Conservation (phyloP, 2,113 vertebrate genomes). For the Nycticryphes semicollaris region DNA sequence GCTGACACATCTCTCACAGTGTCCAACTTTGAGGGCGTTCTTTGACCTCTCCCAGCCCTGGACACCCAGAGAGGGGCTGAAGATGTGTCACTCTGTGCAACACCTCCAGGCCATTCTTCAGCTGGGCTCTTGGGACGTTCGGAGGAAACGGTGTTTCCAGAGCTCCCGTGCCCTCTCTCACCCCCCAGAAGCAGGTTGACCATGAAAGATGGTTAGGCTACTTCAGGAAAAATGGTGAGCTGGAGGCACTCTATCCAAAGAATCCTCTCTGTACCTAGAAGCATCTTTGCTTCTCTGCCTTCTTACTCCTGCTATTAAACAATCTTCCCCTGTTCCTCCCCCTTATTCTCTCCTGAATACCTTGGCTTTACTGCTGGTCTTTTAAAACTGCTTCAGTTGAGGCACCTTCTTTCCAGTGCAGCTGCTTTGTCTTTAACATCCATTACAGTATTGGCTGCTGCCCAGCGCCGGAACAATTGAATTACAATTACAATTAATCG, state of each 20-base stretch:
- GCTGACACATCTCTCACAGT: not conserved
- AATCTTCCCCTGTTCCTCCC: not conserved
- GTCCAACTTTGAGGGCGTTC: not conserved
- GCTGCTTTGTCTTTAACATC: not conserved
- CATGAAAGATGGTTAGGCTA: not conserved
- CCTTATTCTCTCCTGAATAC: not conserved
- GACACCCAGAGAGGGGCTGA: not conserved
- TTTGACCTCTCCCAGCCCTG: not conserved
- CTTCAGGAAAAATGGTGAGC: not conserved
- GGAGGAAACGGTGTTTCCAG: not conserved
- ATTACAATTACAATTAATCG: not conserved
- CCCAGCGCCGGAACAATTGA: not conserved
- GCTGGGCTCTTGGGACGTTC: not conserved
- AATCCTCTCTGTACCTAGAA: rapidly evolving
- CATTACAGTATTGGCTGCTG: not conserved
- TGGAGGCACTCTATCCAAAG: not conserved
- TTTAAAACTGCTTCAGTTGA: not conserved
- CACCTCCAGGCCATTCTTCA: not conserved
- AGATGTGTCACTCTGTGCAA: not conserved
- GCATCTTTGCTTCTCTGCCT: not conserved
- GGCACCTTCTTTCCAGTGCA: not conserved
- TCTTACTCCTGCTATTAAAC: not conserved
- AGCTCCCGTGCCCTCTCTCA: not conserved
- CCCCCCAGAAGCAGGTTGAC: not conserved
- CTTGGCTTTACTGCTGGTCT: not conserved